Base-by-base conservation (phyloP, 2,888 invertebrate genomes). In the Caradrina kadenii region DNA sequence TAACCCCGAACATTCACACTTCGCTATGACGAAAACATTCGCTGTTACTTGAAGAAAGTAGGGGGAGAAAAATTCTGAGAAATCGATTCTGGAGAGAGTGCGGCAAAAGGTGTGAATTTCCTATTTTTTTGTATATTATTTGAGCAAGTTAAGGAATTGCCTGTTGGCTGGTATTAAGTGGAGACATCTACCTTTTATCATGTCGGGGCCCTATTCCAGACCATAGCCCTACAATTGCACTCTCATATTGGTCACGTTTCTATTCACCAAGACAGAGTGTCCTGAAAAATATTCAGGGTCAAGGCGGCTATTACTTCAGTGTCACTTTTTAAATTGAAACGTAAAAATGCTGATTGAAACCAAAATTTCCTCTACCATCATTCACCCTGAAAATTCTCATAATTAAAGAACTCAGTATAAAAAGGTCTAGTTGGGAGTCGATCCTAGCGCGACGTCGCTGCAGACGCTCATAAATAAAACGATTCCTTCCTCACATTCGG, bases 11-110 rank as follows among this genome's bases (percentile, higher is more conserved):
- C 73, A 69, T 73, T 69, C 77, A 74, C 76, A 83, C 83, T 83
- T 83, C 81, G 83, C 81, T 85, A 81, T 76, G 65, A 60, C 58
- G 56, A 83, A 81, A 85, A 85, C 74, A 67, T 82, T 73, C 73
- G 72, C 70, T 63, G 80, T 72, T 73, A 74, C 76, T 84, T 74
- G 69, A 83, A 76, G 80, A 78, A 73, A 68, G 65, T 45, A 52
- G 58, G 50, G 63, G 52, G 58, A 35, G 65, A 54, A 79, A 39
- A 72, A 70, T 67, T 64, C 60, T 58, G 60, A 62, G 56, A 70
- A 73, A 78, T 80, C 73, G 73, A 76, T 84, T 78, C 56, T 73
- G 63, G 52, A 73, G 54, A 62, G 31, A 49, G 21, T 52, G 39
- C 15, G 19, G n/a, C n/a, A 26, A n/a, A 42, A 69, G 48, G 53